These are phyloP conservation scores for Drosophila arawakana DNA, from an alignment of 1,140 invertebrate genomes.

Conservation along the genomic window DNA sequence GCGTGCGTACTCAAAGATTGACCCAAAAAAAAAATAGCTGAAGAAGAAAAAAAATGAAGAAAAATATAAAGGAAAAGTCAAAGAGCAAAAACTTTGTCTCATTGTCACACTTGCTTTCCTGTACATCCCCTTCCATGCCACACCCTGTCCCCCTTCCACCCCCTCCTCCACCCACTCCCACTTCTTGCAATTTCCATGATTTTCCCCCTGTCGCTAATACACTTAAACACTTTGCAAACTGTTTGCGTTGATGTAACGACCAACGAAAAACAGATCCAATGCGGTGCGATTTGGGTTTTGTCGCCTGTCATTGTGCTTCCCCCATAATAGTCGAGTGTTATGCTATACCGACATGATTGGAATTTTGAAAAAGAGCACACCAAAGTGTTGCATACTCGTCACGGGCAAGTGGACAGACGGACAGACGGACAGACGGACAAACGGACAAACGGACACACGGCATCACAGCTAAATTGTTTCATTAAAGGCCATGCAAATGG, in stretches of 20 bases:
- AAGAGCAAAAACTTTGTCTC: slow-evolving; percentile 7
- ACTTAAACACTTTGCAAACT: slow-evolving; percentile 59
- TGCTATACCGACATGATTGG: slow-evolving; percentile 54
- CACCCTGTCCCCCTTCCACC: not conserved
- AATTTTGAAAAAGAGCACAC: slow-evolving; percentile 44
- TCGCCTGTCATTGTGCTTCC: slow-evolving; percentile 45
- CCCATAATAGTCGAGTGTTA: not conserved
- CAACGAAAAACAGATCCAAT: slow-evolving; percentile 6
- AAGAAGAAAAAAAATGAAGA: not conserved
- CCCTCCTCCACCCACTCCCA: no score
- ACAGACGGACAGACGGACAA: not conserved
- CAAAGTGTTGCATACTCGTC: slow-evolving; percentile 45
- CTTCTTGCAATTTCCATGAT: not conserved
- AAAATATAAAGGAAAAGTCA: not conserved
- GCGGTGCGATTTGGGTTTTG: slow-evolving; percentile 9
- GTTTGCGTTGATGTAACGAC: slow-evolving; percentile 21
- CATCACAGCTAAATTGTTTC: slow-evolving; percentile 42
- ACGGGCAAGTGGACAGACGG: not conserved
- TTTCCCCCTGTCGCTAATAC: slow-evolving; percentile 38
- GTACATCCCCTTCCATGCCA: not conserved
- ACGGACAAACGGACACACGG: not conserved
- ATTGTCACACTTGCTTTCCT: slow-evolving; percentile 23
- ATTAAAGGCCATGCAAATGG: slow-evolving; percentile 36
- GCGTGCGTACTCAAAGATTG: slow-evolving; percentile 42
- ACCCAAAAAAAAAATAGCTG: not conserved